Base-by-base conservation (phyloP, 2,113 vertebrate genomes). In the Lamprotornis superbus region DNA sequence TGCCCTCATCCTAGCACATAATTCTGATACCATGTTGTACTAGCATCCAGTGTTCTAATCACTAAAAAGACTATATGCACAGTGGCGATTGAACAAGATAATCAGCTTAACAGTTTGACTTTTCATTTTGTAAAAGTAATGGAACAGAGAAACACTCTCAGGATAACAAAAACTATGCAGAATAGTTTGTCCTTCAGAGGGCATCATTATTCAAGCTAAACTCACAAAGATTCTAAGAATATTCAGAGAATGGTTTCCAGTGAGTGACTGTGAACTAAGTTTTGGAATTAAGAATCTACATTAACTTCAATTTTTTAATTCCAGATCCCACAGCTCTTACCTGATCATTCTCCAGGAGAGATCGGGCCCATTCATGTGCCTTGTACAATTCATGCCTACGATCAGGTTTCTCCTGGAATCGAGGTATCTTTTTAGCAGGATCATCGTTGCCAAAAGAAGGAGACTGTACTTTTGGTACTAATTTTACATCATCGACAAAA, bases 401-500 rank as follows among this genome's bases (percentile, higher is more conserved):
- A 79, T 98, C 98, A 42, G 97, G 96, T 61, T 98, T 98, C 96
- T 98, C 98, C 95, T 97, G 98, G 96, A 98, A 98, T 17, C 98
- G 98, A 77, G 98, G 98, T 84, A 97, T 96, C 96, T 97, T 98
- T 89, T 97, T 98, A 90, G 97, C 98, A 88, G 98, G 98, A 84
- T 98, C 98, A 9, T 97, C 95, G 3, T 97, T 94, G 76, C 98
- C 98, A 57, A 98, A 98, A 83, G 96, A 96, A 75, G 98, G 98
- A 59, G 98, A 98, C 87, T 98, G 98, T n/a, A 97, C 95, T 94
- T 98, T 98, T 52, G 98, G 97, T 77, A 98, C 98, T 71, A 93
- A 97, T 95, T 98, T 98, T 25, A 98, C 97, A 37, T 98, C 97
- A 55, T 98, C 98, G 7, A 98, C 98, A 94, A 98, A 98, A 97